A percentile compares a stretch with the other conserved stretches of the same genome.
Conservation (phyloP, 2,797 vertebrate species). For the Amniataba percoides region DNA sequence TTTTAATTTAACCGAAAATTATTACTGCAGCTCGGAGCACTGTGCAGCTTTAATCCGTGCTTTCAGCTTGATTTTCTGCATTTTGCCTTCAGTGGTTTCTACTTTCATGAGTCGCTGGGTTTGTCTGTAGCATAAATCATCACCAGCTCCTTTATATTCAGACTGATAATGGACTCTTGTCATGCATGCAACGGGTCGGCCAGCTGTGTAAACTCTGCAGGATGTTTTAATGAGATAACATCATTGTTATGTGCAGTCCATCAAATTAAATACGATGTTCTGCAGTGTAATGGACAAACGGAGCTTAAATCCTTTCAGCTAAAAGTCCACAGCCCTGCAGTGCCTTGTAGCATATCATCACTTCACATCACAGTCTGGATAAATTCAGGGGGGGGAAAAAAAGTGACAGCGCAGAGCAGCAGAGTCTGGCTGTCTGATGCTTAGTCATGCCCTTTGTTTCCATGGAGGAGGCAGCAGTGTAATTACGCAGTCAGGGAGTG, state of each 20-base stretch:
- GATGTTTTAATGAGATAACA: slow-evolving; percentile 9
- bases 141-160: neutral
- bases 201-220: slow-evolving; percentile 55
- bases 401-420: slow-evolving; percentile 22
- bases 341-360: neutral
- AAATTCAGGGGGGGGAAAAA: neutral
- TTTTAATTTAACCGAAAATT: neutral
- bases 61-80: neutral
- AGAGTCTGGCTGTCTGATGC: slow-evolving; percentile 45
- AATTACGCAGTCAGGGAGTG: slow-evolving; percentile 56
- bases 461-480: slow-evolving; percentile 39
- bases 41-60: neutral
- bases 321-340: neutral
- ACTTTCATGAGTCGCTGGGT: neutral
- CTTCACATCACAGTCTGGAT: neutral
- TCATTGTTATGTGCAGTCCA: slow-evolving; percentile 10
- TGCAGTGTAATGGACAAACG: slow-evolving; percentile 9
- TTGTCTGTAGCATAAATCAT: slow-evolving; percentile 12
- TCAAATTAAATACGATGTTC: neutral
- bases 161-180: slow-evolving; percentile 4
- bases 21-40: neutral
- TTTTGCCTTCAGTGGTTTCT: neutral
- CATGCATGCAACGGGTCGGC: neutral
- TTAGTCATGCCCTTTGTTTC: slow-evolving; percentile 63
- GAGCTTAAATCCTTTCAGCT: neutral